Percentiles rank a stretch among this genome's conserved stretches.
These are phyloP conservation scores for Cirrhinus mrigala DNA, from an alignment of 2,797 vertebrate species.

Conservation along the genomic window DNA sequence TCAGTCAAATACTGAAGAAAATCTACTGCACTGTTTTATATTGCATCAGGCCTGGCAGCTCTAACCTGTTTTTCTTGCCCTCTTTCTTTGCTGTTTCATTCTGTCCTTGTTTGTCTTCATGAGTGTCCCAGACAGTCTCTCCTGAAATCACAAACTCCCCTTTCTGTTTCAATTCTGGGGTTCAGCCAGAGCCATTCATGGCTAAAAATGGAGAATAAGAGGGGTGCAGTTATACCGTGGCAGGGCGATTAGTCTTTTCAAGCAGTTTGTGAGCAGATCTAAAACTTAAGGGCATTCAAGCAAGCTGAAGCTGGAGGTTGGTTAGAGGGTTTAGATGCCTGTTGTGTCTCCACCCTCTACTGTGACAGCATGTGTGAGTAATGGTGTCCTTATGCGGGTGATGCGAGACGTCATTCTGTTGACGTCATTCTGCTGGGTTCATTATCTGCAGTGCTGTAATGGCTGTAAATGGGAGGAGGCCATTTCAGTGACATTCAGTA, in stretches of 20 bases:
- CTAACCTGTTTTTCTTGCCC: slow-evolving; percentile 26
- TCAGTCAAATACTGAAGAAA: neutral
- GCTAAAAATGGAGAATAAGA: slow-evolving; percentile 3
- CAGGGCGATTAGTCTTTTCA: neutral
- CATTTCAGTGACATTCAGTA: neutral
- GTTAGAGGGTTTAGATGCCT: neutral
- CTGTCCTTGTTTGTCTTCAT: slow-evolving; percentile 26
- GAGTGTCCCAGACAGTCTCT: neutral
- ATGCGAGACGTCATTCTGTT: slow-evolving; percentile 35
- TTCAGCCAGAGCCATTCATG: neutral
- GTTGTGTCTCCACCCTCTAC: neutral
- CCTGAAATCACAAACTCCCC: neutral
- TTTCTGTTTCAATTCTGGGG: neutral
- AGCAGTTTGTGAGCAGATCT: neutral
- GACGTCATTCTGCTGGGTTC: neutral
- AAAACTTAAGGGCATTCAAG: neutral
- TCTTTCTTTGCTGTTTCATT: slow-evolving; percentile 3
- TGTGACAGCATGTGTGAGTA: slow-evolving; percentile 20
- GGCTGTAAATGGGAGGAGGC: slow-evolving; percentile 29
- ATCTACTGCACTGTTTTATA: neutral
- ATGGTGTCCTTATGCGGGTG: slow-evolving; percentile 24
- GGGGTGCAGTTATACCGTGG: neutral
- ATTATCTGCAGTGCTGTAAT: slow-evolving; percentile 29
- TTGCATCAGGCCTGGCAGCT: neutral
- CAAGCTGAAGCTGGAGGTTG: neutral